Conservation (phyloP, 2,888 invertebrate species). For the Pheosia gnoma region DNA sequence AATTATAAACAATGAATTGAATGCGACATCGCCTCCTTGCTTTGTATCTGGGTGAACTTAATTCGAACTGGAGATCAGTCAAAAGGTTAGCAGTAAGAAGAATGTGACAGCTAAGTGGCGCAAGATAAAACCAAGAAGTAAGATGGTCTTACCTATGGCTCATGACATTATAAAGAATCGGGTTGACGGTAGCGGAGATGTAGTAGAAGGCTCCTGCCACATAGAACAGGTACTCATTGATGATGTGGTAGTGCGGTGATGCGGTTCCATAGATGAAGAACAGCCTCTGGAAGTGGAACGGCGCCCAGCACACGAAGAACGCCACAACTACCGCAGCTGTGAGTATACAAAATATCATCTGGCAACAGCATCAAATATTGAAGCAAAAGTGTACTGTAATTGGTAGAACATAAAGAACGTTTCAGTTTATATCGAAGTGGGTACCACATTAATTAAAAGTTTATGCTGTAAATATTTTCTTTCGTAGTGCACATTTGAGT, state of each 20-base stretch:
- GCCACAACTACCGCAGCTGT: constrained; percentile 96
- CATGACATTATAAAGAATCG: constrained; percentile 94
- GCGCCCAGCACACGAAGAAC: constrained; percentile 98
- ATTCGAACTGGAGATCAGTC: too few relatives aligned
- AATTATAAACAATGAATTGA: too few relatives aligned
- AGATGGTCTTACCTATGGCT: constrained; percentile 63
- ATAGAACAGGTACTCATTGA: constrained; percentile 92
- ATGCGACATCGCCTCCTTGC: too few relatives aligned
- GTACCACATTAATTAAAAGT: too few relatives aligned
- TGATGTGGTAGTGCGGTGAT: constrained; percentile 84
- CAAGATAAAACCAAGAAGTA: too few relatives aligned
- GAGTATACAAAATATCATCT: constrained; percentile 38
- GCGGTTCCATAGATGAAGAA: constrained; percentile 90
- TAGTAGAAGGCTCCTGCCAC: constrained; percentile 93
- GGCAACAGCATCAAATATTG: not conserved
- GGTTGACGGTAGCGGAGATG: constrained; percentile 93
- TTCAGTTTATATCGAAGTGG: too few relatives aligned
- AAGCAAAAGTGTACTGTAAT: not conserved
- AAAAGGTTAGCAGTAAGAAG: too few relatives aligned
- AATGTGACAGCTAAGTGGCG: too few relatives aligned
- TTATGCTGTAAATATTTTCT: too few relatives aligned
- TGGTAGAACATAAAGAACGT: not conserved
- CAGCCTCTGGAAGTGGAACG: constrained; percentile 96
- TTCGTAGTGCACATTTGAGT: too few relatives aligned
- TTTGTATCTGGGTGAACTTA: too few relatives aligned